phyloP scores from a whole-genome alignment of 2,113 vertebrate genomes.

The Takifugu bimaculatus region DNA sequence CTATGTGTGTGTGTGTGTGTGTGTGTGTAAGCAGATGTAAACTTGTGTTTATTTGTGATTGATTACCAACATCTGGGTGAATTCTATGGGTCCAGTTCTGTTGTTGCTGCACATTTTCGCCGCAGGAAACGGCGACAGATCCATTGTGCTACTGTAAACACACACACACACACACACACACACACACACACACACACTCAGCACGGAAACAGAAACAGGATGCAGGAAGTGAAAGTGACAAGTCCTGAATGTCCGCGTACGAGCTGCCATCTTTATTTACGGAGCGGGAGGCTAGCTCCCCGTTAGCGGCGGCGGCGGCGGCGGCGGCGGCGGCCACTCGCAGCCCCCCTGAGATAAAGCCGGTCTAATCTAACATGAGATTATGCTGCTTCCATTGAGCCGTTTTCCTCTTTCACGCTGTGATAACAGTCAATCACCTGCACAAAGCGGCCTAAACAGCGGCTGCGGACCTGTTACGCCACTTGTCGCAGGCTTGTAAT shows the following conservation, averaged over 20 bases:
- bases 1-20: conserved; percentile 7
- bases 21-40: background rate
- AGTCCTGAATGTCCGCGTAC: conserved; percentile 12
- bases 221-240: conserved; percentile 36
- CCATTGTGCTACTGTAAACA: conserved; percentile 59
- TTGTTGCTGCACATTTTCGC: conserved; percentile 77
- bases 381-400: conserved; percentile 73
- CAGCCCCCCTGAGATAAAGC: conserved; percentile 52
- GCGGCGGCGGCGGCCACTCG: no score
- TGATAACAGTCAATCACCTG: conserved; percentile 75
- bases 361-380: conserved; percentile 60
- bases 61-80: background rate
- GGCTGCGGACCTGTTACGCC: conserved; percentile 78
- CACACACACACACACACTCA: conserved; percentile 26
- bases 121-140: conserved; percentile 81
- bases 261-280: conserved; percentile 30
- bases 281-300: background rate
- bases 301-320: background rate
- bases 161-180: conserved; percentile 19
- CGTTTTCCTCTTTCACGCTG: conserved; percentile 61
- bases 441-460: conserved; percentile 75
- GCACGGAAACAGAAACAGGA: conserved; percentile 6
- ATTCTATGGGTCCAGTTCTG: background rate
- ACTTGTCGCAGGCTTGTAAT: conserved; percentile 75
- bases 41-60: background rate